A percentile compares a stretch with the other conserved stretches of the same genome.
phyloP scores from a whole-genome alignment of 2,888 invertebrate species.

The Axea sp. region DNA sequence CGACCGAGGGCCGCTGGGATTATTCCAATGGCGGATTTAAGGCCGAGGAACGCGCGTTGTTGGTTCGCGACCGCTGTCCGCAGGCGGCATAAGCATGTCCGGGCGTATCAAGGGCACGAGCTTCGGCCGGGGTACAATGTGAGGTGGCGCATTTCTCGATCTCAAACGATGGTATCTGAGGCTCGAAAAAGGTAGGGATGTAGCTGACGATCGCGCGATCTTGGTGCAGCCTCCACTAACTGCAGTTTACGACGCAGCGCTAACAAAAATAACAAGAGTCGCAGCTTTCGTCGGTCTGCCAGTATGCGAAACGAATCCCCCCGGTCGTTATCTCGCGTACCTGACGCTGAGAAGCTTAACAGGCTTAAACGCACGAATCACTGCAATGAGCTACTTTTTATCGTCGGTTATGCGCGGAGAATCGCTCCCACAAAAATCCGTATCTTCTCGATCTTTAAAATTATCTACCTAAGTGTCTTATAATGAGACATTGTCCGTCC shows the following conservation, averaged over 20 bases:
- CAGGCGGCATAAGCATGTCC: conserved; percentile 50
- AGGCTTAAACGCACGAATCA: conserved; percentile 44
- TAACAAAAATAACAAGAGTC: conserved; percentile 27
- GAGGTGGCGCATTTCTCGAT: conserved; percentile 49
- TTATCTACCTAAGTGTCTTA: conserved; percentile 30
- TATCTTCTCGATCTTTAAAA: conserved; percentile 25
- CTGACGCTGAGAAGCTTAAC: conserved; percentile 32
- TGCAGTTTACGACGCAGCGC: conserved; percentile 27
- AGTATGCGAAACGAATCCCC: conserved; percentile 50
- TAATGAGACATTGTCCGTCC: conserved; percentile 29
- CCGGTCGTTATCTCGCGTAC: conserved; percentile 52
- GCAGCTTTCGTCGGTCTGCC: conserved; percentile 34
- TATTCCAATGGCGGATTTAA: conserved; percentile 42
- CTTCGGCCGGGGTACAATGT: conserved; percentile 43
- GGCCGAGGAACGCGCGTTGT: conserved; percentile 20
- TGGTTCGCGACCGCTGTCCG: conserved; percentile 57
- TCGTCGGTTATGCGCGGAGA: background rate
- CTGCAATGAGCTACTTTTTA: conserved; percentile 39
- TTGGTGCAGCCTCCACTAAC: conserved; percentile 26
- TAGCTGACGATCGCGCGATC: conserved; percentile 43
- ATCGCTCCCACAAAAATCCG: conserved; percentile 14
- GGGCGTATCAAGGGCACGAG: conserved; percentile 45
- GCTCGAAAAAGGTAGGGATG: conserved; percentile 16
- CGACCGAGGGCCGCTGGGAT: conserved; percentile 23
- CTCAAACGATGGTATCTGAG: conserved; percentile 51